Conservation (phyloP, 2,888 invertebrate species). For the Formica aserva region DNA sequence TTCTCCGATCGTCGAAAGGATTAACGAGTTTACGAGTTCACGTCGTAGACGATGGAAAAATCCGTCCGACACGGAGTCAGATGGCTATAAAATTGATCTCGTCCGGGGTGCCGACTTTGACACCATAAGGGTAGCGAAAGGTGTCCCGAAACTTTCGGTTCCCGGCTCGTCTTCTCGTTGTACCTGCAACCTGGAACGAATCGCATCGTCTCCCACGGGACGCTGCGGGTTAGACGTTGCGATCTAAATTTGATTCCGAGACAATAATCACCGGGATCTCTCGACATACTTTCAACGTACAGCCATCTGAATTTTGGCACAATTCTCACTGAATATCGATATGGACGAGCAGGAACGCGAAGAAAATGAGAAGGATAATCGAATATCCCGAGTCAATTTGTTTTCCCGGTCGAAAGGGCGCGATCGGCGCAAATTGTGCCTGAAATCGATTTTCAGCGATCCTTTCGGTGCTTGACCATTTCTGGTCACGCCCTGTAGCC, state of each 20-base stretch:
- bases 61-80: slow-evolving; percentile 78
- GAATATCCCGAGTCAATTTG: slow-evolving; percentile 43
- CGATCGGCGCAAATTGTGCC: slow-evolving; percentile 75
- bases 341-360: not conserved
- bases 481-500: slow-evolving; percentile 68
- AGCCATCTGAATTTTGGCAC: not conserved
- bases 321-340: not conserved
- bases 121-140: slow-evolving; percentile 82
- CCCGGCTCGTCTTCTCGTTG: slow-evolving; percentile 22
- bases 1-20: slow-evolving; percentile 67
- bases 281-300: slow-evolving; percentile 13
- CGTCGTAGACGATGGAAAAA: slow-evolving; percentile 60
- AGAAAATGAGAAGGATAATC: slow-evolving; percentile 41
- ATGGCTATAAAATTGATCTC: slow-evolving; percentile 73
- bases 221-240: not conserved
- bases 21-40: slow-evolving; percentile 71
- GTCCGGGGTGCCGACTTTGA: slow-evolving; percentile 68
- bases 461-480: slow-evolving; percentile 67
- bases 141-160: slow-evolving; percentile 65
- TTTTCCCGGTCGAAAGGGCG: slow-evolving; percentile 20
- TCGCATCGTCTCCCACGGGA: slow-evolving; percentile 51
- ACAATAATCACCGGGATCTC: not conserved
- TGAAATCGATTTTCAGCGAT: slow-evolving; percentile 77
- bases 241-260: slow-evolving; percentile 38
- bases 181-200: slow-evolving; percentile 69